Base-by-base conservation (phyloP, 2,797 vertebrate species). In the Buceros bicornis region DNA sequence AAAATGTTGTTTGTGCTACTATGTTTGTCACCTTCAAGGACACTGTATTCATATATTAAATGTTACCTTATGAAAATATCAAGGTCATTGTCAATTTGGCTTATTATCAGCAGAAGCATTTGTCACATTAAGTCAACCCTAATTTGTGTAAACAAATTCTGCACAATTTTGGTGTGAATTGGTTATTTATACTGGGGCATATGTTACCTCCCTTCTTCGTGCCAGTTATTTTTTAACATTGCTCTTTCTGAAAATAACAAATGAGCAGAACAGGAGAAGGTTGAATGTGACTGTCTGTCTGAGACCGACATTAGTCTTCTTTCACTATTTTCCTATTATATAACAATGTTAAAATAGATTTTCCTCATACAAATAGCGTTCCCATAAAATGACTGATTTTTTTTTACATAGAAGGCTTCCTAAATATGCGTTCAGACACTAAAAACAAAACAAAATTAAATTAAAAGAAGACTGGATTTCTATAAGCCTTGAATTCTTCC, bases 101-200 rank as follows among this genome's bases (percentile, higher is more conserved):
- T 80, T 64, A 40, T 40, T 77, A 17, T 79, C 78, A 83, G 9
- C 3, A 20, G 40, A 76, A 86, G 6, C 6, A 61, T 87, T 66
- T 93, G 53, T 72, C 64, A 67, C 31, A 33, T 60, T 64, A 87
- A 91, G 29, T 80, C 33, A 82, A 66, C 14, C 11, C 11, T 84
- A 70, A 69, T 74, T 89, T 90, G 13, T 64, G 31, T 61, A 93
- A 89, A 24, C 9, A 85, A 76, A 73, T 82, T 62, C 48, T 84
- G 31, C 37, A 42, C 16, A 54, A 20, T 76, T 90, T 92, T 67
- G 57, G 22, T 25, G 47, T 65, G 18, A 88, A 77, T 9, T 83
- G 4, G 5, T 78, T 67, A n/a, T 85, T 70, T 90, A 56, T 64
- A 65, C 9, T 22, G 20, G 21, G 28, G 58, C 50, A 47, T 57